Percentiles rank a stretch among this genome's conserved stretches.
Conservation (phyloP, 2,797 vertebrate genomes). For the Molossus molossus region DNA sequence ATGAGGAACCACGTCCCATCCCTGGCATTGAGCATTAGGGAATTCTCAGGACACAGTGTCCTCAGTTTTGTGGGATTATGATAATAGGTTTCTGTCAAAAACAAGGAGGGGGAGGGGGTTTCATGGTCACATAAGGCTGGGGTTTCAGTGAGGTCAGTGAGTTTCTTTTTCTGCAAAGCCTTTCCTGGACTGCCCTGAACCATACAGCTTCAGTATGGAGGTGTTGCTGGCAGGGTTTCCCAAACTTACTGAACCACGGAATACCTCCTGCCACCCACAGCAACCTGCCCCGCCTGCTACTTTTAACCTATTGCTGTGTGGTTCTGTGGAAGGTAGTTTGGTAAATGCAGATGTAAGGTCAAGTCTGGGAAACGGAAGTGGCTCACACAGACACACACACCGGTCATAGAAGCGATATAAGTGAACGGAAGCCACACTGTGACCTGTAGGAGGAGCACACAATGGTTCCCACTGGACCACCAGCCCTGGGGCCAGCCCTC, state of each 20-base stretch:
- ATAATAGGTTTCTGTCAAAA: background rate
- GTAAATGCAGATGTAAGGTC: background rate
- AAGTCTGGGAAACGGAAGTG: background rate
- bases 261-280: background rate
- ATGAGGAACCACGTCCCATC: background rate
- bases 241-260: background rate
- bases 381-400: background rate
- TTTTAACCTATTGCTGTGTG: background rate
- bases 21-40: conserved; percentile 6
- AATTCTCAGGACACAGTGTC: background rate
- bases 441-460: background rate
- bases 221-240: background rate
- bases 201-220: background rate
- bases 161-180: background rate
- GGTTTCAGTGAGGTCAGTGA: background rate
- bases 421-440: background rate
- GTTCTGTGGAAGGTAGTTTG: background rate
- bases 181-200: background rate
- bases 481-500: background rate
- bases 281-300: background rate
- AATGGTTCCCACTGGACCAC: background rate
- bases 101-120: background rate
- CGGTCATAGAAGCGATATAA: background rate
- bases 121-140: background rate
- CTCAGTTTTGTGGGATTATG: background rate